These are phyloP conservation scores for Oxytorus armatus DNA, from an alignment of 2,888 invertebrate genomes.

Conservation along the genomic window DNA sequence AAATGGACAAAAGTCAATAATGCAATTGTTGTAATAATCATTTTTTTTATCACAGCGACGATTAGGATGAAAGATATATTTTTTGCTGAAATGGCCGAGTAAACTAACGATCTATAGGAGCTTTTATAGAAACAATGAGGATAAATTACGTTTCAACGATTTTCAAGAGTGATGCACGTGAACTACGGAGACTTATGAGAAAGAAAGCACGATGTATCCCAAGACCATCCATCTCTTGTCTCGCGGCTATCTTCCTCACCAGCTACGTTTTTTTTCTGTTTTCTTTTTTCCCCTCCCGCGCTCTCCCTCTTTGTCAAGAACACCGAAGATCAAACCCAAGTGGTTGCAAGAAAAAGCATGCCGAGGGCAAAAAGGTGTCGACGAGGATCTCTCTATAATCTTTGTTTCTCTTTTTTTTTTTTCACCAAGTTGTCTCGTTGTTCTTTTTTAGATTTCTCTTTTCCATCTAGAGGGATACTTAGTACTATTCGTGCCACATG, in stretches of 20 bases:
- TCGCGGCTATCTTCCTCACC: conserved; percentile 5
- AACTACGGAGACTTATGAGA: background rate
- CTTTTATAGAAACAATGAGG: background rate
- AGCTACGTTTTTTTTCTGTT: background rate
- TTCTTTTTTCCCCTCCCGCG: background rate
- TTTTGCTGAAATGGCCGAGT: background rate
- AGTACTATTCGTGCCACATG: conserved; percentile 31
- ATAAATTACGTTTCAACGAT: conserved; percentile 26
- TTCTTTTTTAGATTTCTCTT: background rate
- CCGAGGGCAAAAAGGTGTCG: conserved; percentile 16
- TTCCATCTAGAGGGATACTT: conserved; percentile 17
- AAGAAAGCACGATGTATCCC: conserved; percentile 15
- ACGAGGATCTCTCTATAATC: conserved; percentile 27
- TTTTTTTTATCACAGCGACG: no score
- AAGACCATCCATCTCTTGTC: conserved; percentile 23
- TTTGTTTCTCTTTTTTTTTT: background rate
- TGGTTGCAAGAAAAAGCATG: conserved; percentile 14
- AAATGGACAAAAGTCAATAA: no score
- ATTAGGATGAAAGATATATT: no score
- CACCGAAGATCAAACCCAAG: conserved; percentile 25
- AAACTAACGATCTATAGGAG: background rate
- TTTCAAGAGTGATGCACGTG: background rate
- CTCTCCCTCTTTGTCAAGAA: background rate
- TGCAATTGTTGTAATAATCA: no score
- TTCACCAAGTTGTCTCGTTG: conserved; percentile 4